Base-by-base conservation (phyloP, 1,140 invertebrate genomes). In the Paramacrobiotus metropolitanus region DNA sequence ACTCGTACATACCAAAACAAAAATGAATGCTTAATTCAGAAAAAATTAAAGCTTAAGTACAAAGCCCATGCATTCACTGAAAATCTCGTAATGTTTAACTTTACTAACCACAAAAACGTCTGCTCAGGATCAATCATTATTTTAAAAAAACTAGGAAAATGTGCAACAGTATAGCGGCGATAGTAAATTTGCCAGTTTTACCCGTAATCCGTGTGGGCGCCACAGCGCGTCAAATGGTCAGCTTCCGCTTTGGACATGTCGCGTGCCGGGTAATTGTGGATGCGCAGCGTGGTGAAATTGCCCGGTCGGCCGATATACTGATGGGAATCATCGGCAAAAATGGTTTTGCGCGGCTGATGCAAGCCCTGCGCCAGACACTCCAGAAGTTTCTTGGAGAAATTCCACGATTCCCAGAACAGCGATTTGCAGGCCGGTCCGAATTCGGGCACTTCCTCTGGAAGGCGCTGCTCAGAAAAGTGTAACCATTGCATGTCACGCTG, bases 171-270 rank as follows among this genome's bases (percentile, higher is more conserved):
- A n/a, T n/a, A n/a, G n/a, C n/a, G n/a, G n/a, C n/a, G n/a, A n/a
- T n/a, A n/a, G n/a, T n/a, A n/a, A n/a, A n/a, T n/a, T n/a, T 40
- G 34, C 34, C 9, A 40, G 4, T 20, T 55, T 9, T 55, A 55
- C 63, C 83, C 83, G 64, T 81, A 81, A 69, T 85, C 83, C 20
- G 80, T 78, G 66, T 83, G 82, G 1, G 81, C 78, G 0, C 81
- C 81, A 63, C 81, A 84, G 44, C 82, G 76, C 28, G 80, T 79
- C 64, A 80, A 73, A 40, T 75, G 77, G 62, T 68, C 68, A 1
- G 62, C 55, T 29, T 67, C 64, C 31, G 65, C 55, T 67, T 61
- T 44, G 1, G 68, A 68, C 61, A 68, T 72, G 64, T 82, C 79
- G 44, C 24, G 48, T 9, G 48, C 48, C 4, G 83, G 83, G 70